Evolutionary conservation across 2,113 vertebrate species (phyloP).

Genomic region (Bagarius yarrelli): DNA sequence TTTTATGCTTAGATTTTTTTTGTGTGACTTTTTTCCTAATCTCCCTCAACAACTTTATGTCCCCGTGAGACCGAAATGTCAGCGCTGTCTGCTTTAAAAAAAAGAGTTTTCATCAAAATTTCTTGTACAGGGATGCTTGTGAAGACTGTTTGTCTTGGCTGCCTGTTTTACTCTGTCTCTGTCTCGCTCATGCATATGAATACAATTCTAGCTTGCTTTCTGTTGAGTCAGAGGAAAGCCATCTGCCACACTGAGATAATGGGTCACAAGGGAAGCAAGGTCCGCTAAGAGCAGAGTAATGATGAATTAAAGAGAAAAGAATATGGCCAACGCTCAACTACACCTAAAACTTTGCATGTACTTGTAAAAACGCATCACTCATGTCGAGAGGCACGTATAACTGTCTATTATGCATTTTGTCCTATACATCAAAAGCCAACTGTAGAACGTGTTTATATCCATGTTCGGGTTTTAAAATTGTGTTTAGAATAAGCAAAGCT

Average conservation of each 20-base stretch:
- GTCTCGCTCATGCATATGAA: constrained; percentile 44
- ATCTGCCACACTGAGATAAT: constrained; percentile 75
- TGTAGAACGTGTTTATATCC: background rate
- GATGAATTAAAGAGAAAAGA: constrained; percentile 64
- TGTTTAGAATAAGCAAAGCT: constrained; percentile 26
- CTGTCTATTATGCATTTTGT: constrained; percentile 30
- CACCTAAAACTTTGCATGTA: constrained; percentile 43
- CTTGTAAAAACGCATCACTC: constrained; percentile 21
- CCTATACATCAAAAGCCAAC: background rate
- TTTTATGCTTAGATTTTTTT: background rate
- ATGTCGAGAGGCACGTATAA: constrained; percentile 21
- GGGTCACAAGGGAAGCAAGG: constrained; percentile 65
- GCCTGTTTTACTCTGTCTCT: constrained; percentile 31
- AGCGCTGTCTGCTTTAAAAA: constrained; percentile 19
- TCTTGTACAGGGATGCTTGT: constrained; percentile 49
- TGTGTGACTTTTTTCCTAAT: constrained; percentile 1
- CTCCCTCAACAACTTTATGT: constrained; percentile 11
- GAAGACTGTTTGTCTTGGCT: constrained; percentile 63
- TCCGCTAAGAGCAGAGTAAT: constrained; percentile 56
- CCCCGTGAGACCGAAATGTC: constrained; percentile 10
- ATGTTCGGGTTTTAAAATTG: background rate
- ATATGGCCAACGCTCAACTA: constrained; percentile 61
- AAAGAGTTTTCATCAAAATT: constrained; percentile 56
- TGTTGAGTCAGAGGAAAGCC: constrained; percentile 73
- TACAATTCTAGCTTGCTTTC: constrained; percentile 64